Conservation (phyloP, 2,797 vertebrate genomes). For the Pitangus sulphuratus region DNA sequence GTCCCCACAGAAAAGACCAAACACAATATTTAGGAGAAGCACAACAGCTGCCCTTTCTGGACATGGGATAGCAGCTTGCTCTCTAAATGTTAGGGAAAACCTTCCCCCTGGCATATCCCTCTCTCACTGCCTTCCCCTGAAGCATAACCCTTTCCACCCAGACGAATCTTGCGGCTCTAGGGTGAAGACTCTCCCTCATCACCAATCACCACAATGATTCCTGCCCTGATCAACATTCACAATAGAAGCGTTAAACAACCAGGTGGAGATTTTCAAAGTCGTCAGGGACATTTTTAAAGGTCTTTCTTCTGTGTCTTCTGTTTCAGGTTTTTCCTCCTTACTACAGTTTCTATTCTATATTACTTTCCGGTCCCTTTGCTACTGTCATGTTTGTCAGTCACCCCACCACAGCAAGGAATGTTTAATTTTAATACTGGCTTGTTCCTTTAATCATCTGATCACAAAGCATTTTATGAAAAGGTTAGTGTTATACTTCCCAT, state of each 20-base stretch:
- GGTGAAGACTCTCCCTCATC: fast-evolving
- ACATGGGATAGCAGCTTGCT: background rate
- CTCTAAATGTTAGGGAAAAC: background rate
- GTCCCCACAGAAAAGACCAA: background rate
- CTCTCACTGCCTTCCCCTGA: background rate
- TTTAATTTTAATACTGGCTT: background rate
- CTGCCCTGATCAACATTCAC: background rate
- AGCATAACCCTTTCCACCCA: background rate
- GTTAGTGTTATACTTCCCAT: background rate
- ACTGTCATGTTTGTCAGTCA: background rate
- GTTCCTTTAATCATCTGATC: background rate
- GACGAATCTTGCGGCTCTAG: fast-evolving
- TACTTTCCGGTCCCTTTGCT: background rate
- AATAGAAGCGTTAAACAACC: background rate
- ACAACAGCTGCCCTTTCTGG: background rate
- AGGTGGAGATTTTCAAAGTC: background rate
- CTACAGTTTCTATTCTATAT: background rate
- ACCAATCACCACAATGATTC: background rate
- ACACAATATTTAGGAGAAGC: background rate
- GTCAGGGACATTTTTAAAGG: background rate
- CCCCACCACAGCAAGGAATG: background rate
- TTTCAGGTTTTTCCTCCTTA: background rate
- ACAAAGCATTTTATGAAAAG: background rate
- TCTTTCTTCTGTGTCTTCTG: background rate
- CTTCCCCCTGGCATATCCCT: background rate